Evolutionary conservation across 2,113 vertebrate genomes (phyloP).

Genomic region (Paradoxurus hermaphroditus): DNA sequence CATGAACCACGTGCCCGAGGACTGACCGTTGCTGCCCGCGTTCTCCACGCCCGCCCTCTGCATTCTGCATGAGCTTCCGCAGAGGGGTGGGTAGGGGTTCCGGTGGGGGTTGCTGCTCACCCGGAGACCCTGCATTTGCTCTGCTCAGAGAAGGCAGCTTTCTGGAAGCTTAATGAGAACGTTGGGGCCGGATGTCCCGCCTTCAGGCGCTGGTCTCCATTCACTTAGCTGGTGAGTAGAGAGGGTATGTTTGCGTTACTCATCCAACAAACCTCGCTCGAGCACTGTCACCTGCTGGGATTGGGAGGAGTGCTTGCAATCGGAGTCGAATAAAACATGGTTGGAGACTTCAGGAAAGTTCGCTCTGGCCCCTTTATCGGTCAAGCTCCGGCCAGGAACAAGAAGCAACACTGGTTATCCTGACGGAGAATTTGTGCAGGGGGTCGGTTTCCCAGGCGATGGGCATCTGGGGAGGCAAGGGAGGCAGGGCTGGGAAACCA

Average conservation of each 20-base stretch:
- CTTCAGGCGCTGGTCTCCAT: background rate
- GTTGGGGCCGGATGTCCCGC: background rate
- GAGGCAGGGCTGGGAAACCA: background rate
- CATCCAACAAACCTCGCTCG: background rate
- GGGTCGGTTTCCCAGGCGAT: background rate
- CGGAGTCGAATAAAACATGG: background rate
- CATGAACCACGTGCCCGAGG: background rate
- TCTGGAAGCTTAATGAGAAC: background rate
- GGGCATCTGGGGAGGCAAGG: background rate
- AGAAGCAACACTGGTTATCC: background rate
- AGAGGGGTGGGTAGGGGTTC: rapidly evolving
- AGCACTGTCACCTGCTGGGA: background rate
- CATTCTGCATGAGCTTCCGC: background rate
- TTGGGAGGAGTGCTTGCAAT: background rate
- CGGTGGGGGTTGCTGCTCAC: background rate
- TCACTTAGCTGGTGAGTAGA: background rate
- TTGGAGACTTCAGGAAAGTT: background rate
- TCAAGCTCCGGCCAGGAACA: background rate
- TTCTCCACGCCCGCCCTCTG: background rate
- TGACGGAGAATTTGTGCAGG: background rate
- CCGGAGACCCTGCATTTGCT: background rate
- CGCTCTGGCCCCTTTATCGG: background rate
- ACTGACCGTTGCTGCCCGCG: background rate
- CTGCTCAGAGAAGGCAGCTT: background rate
- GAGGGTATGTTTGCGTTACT: background rate